These are phyloP conservation scores for Brachionus calyciflorus DNA, from an alignment of 1,140 invertebrate species.

Conservation along the genomic window DNA sequence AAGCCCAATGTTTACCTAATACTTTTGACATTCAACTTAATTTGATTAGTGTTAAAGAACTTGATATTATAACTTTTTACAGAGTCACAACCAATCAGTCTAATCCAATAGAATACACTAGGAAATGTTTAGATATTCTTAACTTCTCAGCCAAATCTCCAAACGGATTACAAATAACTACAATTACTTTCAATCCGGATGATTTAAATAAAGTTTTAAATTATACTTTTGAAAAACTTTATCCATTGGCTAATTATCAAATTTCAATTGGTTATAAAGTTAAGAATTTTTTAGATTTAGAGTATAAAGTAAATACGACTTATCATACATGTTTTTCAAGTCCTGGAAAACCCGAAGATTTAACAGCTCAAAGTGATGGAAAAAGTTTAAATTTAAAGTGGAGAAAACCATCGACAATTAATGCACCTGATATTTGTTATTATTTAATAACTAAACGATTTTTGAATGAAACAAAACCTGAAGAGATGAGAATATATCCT, in stretches of 20 bases:
- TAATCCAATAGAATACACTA: neutral
- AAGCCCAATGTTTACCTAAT: no score
- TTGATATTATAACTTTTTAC: no score
- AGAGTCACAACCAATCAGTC: neutral
- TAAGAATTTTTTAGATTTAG: neutral
- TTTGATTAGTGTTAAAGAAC: no score
- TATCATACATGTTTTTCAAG: neutral
- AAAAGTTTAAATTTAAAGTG: neutral
- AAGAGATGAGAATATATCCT: neutral
- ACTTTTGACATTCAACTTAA: no score
- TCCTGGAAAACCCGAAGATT: neutral
- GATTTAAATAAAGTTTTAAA: neutral
- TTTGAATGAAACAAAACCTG: neutral
- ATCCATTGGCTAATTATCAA: neutral
- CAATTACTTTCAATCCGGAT: no score
- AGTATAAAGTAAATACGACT: neutral
- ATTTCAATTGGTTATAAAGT: conserved; percentile 2
- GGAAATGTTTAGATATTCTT: neutral
- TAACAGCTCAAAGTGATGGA: neutral
- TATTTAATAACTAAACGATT: neutral
- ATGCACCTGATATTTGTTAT: conserved; percentile 34
- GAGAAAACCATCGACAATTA: neutral
- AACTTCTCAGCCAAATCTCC: neutral
- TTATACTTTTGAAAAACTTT: neutral
- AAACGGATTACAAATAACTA: neutral